Percentiles rank a stretch among this genome's conserved stretches.
Conservation (phyloP, 1,140 invertebrate genomes). For the Philotrypesis tridentata region DNA sequence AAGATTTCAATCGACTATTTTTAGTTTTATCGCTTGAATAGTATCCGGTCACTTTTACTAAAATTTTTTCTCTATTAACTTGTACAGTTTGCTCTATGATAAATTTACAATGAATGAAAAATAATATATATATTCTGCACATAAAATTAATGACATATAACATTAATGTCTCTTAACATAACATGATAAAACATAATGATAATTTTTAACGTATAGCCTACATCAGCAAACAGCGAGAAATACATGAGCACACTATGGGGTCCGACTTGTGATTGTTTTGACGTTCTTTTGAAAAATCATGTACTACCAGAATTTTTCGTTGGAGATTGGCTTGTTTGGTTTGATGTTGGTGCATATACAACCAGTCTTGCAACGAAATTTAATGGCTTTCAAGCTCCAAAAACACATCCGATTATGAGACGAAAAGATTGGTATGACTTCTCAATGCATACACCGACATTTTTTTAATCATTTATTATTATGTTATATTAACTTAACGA, state of each 20-base stretch:
- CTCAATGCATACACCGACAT: too few relatives aligned
- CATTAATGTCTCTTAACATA: too few relatives aligned
- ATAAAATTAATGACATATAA: too few relatives aligned
- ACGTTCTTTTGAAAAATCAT: conserved; percentile 72
- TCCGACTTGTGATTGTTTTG: conserved; percentile 78
- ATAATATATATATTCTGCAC: too few relatives aligned
- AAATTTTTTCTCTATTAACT: too few relatives aligned
- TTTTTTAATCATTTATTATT: too few relatives aligned
- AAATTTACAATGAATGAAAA: too few relatives aligned
- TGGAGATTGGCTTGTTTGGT: conserved; percentile 75
- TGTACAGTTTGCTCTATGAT: too few relatives aligned
- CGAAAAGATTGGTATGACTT: conserved; percentile 46
- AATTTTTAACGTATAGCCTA: background rate
- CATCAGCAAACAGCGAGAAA: conserved; percentile 40
- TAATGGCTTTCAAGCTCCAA: conserved; percentile 75
- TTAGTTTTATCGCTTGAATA: too few relatives aligned
- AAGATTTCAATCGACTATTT: too few relatives aligned
- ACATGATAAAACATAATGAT: background rate
- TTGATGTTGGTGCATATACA: conserved; percentile 77
- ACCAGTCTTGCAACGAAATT: conserved; percentile 73
- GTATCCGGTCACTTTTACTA: too few relatives aligned
- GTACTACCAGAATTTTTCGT: conserved; percentile 70
- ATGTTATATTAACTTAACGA: too few relatives aligned
- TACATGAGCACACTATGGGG: conserved; percentile 74
- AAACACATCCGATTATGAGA: conserved; percentile 60